Percentiles rank a stretch among this genome's conserved stretches.
These are phyloP conservation scores for Acrocera orbiculus DNA, from an alignment of 2,888 invertebrate genomes.

Conservation along the genomic window DNA sequence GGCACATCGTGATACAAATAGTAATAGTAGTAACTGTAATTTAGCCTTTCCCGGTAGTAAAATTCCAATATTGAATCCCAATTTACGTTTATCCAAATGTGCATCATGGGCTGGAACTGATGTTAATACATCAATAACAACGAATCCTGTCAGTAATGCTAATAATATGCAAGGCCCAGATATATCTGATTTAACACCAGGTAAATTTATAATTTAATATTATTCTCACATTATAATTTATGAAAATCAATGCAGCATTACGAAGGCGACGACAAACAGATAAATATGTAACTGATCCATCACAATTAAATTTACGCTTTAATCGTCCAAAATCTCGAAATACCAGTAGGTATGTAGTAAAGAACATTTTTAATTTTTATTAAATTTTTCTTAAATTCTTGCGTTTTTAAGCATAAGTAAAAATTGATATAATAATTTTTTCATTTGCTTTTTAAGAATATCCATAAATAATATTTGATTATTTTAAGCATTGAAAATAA, in stretches of 20 bases:
- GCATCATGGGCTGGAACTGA: conserved; percentile 50
- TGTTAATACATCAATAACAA: conserved; percentile 15
- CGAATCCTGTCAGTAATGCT: conserved; percentile 1
- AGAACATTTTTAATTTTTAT: no score
- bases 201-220: conserved; percentile 21
- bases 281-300: conserved; percentile 72
- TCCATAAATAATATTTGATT: no score
- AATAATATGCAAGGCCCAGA: conserved; percentile 19
- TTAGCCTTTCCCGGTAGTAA: conserved; percentile 41
- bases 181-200: conserved; percentile 38
- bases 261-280: conserved; percentile 58
- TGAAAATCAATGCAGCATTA: conserved; percentile 33
- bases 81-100: conserved; percentile 46
- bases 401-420: no score
- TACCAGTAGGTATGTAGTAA: conserved; percentile 27
- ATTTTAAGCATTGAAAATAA: no score
- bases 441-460: no score
- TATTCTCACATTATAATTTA: background rate
- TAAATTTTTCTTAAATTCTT: no score
- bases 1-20: background rate
- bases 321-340: conserved; percentile 44
- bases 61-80: conserved; percentile 42
- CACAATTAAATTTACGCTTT: conserved; percentile 65
- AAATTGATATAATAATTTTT: no score
- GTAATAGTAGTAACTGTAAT: background rate